phyloP scores from a whole-genome alignment of 1,140 invertebrate genomes.

The Achatina immaculata region DNA sequence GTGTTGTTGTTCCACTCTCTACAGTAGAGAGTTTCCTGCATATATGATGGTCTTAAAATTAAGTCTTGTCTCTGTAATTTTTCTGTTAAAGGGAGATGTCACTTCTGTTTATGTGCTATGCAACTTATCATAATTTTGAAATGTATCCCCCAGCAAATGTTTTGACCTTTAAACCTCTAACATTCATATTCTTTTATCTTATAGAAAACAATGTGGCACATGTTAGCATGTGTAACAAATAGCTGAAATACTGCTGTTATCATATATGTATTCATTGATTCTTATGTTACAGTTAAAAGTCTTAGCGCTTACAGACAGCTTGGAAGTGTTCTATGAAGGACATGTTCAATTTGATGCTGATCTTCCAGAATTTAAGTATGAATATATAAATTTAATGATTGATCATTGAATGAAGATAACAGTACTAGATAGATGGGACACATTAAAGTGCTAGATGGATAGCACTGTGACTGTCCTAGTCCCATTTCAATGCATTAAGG shows the following conservation, averaged over 20 bases:
- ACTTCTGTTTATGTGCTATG: too few relatives aligned
- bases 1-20: too few relatives aligned
- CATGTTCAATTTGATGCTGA: constrained; percentile 90
- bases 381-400: background rate
- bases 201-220: background rate
- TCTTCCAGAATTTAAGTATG: constrained; percentile 89
- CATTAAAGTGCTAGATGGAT: too few relatives aligned
- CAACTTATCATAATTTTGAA: background rate
- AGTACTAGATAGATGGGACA: background rate
- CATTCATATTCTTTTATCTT: background rate
- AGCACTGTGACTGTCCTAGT: too few relatives aligned
- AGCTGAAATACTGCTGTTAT: background rate
- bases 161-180: background rate
- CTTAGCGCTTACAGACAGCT: constrained; percentile 82
- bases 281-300: constrained; percentile 85
- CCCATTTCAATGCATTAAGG: too few relatives aligned
- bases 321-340: constrained; percentile 83
- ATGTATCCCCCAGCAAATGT: background rate
- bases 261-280: background rate
- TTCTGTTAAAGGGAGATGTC: too few relatives aligned
- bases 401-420: background rate
- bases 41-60: too few relatives aligned
- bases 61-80: too few relatives aligned
- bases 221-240: background rate
- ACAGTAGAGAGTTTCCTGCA: too few relatives aligned